A percentile compares a stretch with the other conserved stretches of the same genome.
phyloP scores from a whole-genome alignment of 2,113 vertebrate genomes.

The Conger conger region DNA sequence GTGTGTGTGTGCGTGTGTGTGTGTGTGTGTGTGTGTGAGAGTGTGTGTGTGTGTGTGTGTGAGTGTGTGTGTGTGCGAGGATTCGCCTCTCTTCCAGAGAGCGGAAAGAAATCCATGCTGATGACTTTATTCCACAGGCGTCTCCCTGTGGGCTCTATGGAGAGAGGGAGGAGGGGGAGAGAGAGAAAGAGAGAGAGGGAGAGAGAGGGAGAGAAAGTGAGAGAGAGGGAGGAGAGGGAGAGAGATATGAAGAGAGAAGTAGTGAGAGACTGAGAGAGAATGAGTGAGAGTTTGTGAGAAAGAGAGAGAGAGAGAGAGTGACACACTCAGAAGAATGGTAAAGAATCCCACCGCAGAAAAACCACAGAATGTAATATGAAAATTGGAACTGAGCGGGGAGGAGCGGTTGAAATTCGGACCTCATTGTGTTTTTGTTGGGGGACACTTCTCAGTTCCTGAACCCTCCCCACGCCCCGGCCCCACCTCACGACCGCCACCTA shows the following conservation, averaged over 20 bases:
- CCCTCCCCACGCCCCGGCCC: not conserved
- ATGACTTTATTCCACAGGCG: constrained; percentile 35
- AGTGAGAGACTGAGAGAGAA: no score
- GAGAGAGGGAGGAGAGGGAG: constrained; percentile 20
- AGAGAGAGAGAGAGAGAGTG: constrained; percentile 11
- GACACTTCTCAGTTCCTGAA: not conserved
- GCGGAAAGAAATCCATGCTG: constrained; percentile 35
- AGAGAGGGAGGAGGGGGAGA: constrained; percentile 19
- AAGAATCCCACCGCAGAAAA: constrained; percentile 24
- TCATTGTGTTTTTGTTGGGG: constrained; percentile 12
- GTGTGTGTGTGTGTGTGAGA: no score
- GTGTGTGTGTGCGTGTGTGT: constrained; percentile 27
- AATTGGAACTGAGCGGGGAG: not conserved
- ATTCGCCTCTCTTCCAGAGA: constrained; percentile 41
- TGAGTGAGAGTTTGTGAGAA: not conserved
- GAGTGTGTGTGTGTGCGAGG: constrained; percentile 17
- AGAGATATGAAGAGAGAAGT: no score
- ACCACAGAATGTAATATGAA: constrained; percentile 25
- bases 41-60: no score
- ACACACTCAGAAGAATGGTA: constrained; percentile 19
- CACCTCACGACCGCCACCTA: constrained; percentile 28
- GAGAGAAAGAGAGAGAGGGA: not conserved
- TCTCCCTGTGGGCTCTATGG: constrained; percentile 12
- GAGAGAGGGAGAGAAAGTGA: constrained; percentile 31
- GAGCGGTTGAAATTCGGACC: not conserved